Percentiles rank a stretch among this genome's conserved stretches.
Evolutionary conservation across 2,888 invertebrate species (phyloP).

Genomic region (Rhagium mordax): DNA sequence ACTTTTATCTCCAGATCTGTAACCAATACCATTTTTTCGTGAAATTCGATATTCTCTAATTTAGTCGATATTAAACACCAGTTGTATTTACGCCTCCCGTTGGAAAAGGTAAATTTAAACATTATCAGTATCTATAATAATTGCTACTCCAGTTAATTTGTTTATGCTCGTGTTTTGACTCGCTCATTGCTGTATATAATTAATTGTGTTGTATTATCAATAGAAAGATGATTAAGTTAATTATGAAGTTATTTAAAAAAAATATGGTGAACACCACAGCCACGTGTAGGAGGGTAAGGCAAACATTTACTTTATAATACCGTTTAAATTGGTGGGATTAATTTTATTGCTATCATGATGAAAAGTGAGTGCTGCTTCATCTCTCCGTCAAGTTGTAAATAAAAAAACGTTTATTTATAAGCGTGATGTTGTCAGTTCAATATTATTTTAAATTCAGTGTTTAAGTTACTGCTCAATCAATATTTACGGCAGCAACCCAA

Average conservation of each 20-base stretch:
- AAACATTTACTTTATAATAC: neutral
- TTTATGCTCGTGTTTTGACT: neutral
- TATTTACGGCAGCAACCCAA: too few species aligned
- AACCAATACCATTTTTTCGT: neutral
- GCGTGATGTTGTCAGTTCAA: too few species aligned
- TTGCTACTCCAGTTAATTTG: neutral
- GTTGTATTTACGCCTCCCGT: neutral
- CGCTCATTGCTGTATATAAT: neutral
- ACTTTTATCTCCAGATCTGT: neutral
- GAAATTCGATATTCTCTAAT: neutral
- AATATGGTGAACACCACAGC: neutral
- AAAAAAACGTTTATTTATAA: too few species aligned
- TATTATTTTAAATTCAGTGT: too few species aligned
- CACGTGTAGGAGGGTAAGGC: neutral
- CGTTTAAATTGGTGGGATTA: too few species aligned
- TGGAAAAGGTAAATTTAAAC: conserved; percentile 7
- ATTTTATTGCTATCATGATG: too few species aligned
- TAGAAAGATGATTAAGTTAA: neutral
- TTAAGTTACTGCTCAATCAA: too few species aligned
- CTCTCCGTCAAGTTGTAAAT: too few species aligned
- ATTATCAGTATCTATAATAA: neutral
- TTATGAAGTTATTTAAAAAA: neutral
- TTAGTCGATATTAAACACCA: neutral
- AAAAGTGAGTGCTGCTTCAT: too few species aligned
- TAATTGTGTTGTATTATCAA: neutral